A percentile compares a stretch with the other conserved stretches of the same genome.
phyloP scores from a whole-genome alignment of 2,888 invertebrate genomes.

The Drosophila kanekoi region DNA sequence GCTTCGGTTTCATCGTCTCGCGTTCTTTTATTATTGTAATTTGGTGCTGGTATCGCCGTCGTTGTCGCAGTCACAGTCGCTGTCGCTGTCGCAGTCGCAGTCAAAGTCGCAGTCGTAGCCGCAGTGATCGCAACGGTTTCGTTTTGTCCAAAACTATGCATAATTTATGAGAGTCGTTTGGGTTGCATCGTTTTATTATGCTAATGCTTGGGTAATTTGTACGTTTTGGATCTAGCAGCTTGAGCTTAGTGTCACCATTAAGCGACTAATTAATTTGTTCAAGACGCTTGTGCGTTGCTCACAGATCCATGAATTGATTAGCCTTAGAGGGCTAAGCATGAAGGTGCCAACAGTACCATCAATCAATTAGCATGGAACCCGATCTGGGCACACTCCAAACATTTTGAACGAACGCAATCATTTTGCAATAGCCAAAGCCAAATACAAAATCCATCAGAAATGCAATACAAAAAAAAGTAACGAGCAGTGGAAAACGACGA shows the following conservation, averaged over 20 bases:
- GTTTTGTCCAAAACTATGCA: conserved; percentile 71
- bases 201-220: conserved; percentile 75
- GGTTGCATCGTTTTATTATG: conserved; percentile 79
- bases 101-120: background rate
- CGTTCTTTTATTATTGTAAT: conserved; percentile 72
- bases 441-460: conserved; percentile 32
- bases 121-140: conserved; percentile 59
- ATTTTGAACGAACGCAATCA: conserved; percentile 38
- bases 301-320: conserved; percentile 68
- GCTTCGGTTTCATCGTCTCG: conserved; percentile 57
- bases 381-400: conserved; percentile 10
- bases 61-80: conserved; percentile 13
- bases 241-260: conserved; percentile 79
- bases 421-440: conserved; percentile 52
- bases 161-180: conserved; percentile 74
- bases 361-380: conserved; percentile 64
- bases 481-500: conserved; percentile 14
- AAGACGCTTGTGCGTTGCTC: conserved; percentile 47
- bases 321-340: conserved; percentile 59
- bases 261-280: conserved; percentile 79
- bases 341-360: conserved; percentile 74
- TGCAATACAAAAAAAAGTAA: conserved; percentile 38
- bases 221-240: conserved; percentile 62
- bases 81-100: conserved; percentile 4
- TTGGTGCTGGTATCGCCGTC: conserved; percentile 28